Evolutionary conservation across 1,140 invertebrate genomes (phyloP).

Genomic region (Ips typographus): DNA sequence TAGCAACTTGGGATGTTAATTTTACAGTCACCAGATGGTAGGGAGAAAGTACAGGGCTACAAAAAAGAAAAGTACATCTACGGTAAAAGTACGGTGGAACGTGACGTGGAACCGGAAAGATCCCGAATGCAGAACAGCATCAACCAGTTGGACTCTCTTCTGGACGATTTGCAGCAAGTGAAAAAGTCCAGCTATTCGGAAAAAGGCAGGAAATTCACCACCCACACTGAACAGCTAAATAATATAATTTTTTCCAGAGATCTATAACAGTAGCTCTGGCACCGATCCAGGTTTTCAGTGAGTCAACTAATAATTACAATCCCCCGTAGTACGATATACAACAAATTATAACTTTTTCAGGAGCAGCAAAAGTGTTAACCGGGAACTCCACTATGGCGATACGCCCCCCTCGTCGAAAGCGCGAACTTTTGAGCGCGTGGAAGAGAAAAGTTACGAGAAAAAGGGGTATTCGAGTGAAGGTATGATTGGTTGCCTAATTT

Average conservation of each 20-base stretch:
- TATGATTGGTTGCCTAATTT: conserved; percentile 3
- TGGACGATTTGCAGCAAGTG: conserved; percentile 58
- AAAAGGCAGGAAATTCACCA: conserved; percentile 31
- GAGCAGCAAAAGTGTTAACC: conserved; percentile 26
- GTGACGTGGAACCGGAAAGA: conserved; percentile 44
- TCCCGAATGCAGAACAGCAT: conserved; percentile 54
- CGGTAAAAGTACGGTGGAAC: conserved; percentile 35
- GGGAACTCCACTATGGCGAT: conserved; percentile 47
- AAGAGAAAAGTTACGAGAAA: conserved; percentile 40
- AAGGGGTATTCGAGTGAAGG: conserved; percentile 48
- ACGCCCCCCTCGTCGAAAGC: conserved; percentile 38
- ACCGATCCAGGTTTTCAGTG: conserved; percentile 48
- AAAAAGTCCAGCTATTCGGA: conserved; percentile 43
- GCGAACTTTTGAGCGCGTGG: conserved; percentile 41
- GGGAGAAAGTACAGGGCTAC: conserved; percentile 43
- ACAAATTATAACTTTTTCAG: background rate
- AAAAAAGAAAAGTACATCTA: conserved; percentile 50
- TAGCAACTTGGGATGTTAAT: background rate
- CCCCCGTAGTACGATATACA: conserved; percentile 16
- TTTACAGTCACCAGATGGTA: conserved; percentile 46
- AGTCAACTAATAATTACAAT: conserved; percentile 37
- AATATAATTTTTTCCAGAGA: conserved; percentile 41
- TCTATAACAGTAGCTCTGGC: conserved; percentile 44
- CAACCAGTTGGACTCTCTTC: conserved; percentile 57
- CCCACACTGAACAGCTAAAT: background rate